These are phyloP conservation scores for Sinocyclocheilus anshuiensis DNA, from an alignment of 2,113 vertebrate species.

Conservation along the genomic window DNA sequence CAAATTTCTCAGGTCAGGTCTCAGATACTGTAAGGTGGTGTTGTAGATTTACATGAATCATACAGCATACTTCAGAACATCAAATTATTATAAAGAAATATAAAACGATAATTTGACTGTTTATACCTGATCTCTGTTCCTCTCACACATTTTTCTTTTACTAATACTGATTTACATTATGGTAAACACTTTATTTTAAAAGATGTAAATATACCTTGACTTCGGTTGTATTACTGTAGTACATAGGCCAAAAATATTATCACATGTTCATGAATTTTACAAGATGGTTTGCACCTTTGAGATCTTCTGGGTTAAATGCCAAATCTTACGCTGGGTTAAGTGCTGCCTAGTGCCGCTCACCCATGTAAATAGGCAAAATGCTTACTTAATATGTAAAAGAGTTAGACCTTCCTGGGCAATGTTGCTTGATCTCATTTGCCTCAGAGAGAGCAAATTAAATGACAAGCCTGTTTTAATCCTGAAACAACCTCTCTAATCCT, in stretches of 20 bases:
- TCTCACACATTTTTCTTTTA: neutral
- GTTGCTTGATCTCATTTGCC: constrained; percentile 34
- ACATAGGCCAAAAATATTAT: neutral
- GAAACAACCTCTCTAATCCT: constrained; percentile 32
- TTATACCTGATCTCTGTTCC: neutral
- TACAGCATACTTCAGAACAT: too few relatives aligned
- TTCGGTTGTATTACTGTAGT: neutral
- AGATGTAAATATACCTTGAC: neutral
- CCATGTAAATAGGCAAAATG: constrained; percentile 11
- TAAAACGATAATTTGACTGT: neutral
- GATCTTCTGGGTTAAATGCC: neutral
- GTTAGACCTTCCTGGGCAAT: constrained; percentile 32
- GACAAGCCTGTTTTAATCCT: constrained; percentile 31
- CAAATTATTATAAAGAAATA: too few relatives aligned
- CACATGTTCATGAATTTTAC: neutral
- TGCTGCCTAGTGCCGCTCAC: neutral
- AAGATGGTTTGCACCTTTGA: neutral
- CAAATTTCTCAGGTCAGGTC: neutral
- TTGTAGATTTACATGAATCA: too few relatives aligned
- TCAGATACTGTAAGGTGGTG: neutral
- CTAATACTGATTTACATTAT: neutral
- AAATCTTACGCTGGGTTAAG: neutral
- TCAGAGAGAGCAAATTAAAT: constrained; percentile 35
- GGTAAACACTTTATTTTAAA: neutral
- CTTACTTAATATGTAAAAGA: constrained; percentile 23